Evolutionary conservation across 2,888 invertebrate genomes (phyloP), one percentile per base, ranked within the genome.

Genomic region (Nineta flava): DNA sequence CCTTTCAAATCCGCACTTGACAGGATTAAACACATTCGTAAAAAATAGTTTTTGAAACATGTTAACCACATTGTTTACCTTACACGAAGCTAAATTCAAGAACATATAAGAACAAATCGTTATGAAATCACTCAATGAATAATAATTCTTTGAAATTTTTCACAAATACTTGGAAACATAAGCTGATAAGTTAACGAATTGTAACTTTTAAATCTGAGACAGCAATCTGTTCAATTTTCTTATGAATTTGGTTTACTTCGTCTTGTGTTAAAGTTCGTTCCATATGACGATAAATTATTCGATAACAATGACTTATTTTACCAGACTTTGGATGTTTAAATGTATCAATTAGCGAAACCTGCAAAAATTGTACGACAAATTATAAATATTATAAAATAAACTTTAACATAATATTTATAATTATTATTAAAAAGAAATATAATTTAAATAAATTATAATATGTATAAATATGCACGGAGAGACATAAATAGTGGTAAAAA

Each of bases 231-330:
- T 75, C 81, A 53, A 97, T 91, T 57, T 76, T 65, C 56, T 75
- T 70, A 62, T 97, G 96, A n/a, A 95, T 67, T 46, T 69, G 59
- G 65, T 87, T 91, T 1, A 91, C 94, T 71, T 99, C 95, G 0
- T 72, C 72, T 62, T 94, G 87, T 0, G 81, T 86, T 38, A 99
- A 70, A 0, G 90, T 90, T 54, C 81, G 78, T 60, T 94, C 90
- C 79, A 94, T 79, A 62, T 95, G 93, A 47, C 99, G 75, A 62
- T 99, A 99, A 1, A 85, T 74, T 56, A 99, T 91, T 57, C 85
- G 77, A 65, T 92, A 99, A 64, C 93, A 93, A 51, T 94, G 81
- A 56, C 96, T 96, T 26, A 71, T 75, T 59, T 76, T 79, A 43
- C 83, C 79, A 4, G 77, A 83, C 69, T 93, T 92, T 0, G 90